Percentiles rank a stretch among this genome's conserved stretches.
These are phyloP conservation scores for Scaptomyza graminum DNA, from an alignment of 1,140 invertebrate species.

Conservation along the genomic window DNA sequence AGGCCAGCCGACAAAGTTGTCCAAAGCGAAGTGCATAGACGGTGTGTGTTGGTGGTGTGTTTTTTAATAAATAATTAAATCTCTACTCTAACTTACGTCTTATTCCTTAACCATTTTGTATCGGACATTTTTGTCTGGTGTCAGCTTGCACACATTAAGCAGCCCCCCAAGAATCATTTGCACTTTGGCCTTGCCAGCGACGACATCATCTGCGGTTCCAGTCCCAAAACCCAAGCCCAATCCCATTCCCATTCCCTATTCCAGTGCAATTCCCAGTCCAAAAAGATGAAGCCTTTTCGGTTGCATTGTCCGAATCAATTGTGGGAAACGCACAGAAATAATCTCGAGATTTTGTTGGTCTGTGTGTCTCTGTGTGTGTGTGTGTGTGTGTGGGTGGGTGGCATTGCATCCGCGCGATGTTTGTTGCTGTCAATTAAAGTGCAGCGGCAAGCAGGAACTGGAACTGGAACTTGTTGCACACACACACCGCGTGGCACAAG, in stretches of 20 bases:
- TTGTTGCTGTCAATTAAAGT: constrained; percentile 79
- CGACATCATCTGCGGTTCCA: constrained; percentile 10
- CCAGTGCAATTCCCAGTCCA: background rate
- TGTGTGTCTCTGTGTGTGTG: no score
- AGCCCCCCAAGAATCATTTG: constrained; percentile 54
- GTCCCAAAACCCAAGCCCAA: background rate
- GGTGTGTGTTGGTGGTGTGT: no score
- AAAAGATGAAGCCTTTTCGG: constrained; percentile 44
- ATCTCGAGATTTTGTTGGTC: constrained; percentile 44
- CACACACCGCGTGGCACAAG: constrained; percentile 45
- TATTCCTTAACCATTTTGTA: background rate
- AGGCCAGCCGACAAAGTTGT: constrained; percentile 25
- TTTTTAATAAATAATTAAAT: no score
- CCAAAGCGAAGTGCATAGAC: background rate
- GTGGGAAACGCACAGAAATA: constrained; percentile 76
- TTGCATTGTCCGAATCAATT: constrained; percentile 78
- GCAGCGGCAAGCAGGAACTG: constrained; percentile 53
- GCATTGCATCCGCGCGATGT: constrained; percentile 66
- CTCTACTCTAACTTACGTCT: background rate
- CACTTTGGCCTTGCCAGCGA: constrained; percentile 53
- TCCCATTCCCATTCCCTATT: background rate
- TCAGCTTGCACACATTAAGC: no score
- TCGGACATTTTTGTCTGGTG: constrained; percentile 21
- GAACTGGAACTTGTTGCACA: constrained; percentile 76
- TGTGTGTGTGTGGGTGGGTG: constrained; percentile 58